A percentile compares a stretch with the other conserved stretches of the same genome.
Evolutionary conservation across 2,888 invertebrate species (phyloP).

Genomic region (Acrocera orbiculus): DNA sequence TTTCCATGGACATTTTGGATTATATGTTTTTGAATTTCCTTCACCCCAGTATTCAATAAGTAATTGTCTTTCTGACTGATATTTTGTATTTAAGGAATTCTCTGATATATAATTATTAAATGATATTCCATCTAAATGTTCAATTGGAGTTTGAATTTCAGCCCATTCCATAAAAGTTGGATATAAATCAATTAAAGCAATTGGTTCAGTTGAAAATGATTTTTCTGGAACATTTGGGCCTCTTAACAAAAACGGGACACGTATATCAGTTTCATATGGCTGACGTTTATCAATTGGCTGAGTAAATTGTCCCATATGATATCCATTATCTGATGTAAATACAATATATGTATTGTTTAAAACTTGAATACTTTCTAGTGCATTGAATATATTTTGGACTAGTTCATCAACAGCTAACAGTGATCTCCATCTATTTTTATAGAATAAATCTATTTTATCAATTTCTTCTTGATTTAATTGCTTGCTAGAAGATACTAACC

Average conservation of each 20-base stretch:
- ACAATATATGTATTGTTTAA: constrained; percentile 63
- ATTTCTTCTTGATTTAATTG: constrained; percentile 43
- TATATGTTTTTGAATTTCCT: constrained; percentile 37
- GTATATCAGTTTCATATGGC: constrained; percentile 77
- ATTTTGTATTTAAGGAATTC: constrained; percentile 12
- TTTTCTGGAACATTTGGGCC: constrained; percentile 49
- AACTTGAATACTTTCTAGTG: constrained; percentile 35
- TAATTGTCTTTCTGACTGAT: constrained; percentile 40
- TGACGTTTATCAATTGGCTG: constrained; percentile 79
- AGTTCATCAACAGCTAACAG: constrained; percentile 76
- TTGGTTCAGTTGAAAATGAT: constrained; percentile 35
- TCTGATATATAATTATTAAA: constrained; percentile 25
- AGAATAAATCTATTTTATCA: constrained; percentile 47
- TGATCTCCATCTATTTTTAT: constrained; percentile 58
- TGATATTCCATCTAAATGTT: constrained; percentile 45
- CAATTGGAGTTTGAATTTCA: constrained; percentile 24
- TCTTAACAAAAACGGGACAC: constrained; percentile 61
- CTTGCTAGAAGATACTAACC: constrained; percentile 47
- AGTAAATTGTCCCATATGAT: constrained; percentile 78
- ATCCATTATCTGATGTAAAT: constrained; percentile 81
- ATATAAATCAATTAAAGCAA: constrained; percentile 64
- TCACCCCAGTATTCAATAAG: constrained; percentile 75
- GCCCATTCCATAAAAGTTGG: constrained; percentile 66
- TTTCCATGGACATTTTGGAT: constrained; percentile 45
- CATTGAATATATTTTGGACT: constrained; percentile 43